phyloP scores from a whole-genome alignment of 1,140 invertebrate genomes.

The Magallana gigas region DNA sequence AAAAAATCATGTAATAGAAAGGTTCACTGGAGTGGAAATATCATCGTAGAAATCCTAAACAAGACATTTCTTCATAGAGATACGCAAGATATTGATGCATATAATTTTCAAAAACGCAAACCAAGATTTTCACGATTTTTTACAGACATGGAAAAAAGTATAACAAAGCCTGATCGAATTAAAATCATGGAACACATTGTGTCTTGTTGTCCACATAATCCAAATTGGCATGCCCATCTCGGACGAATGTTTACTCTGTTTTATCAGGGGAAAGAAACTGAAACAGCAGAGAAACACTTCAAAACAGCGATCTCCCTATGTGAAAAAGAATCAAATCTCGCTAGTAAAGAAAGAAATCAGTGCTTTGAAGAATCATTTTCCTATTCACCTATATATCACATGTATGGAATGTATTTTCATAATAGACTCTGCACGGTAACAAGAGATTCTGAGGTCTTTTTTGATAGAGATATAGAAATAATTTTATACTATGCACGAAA shows the following conservation, averaged over 20 bases:
- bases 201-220: constrained; percentile 17
- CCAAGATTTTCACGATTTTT: not conserved
- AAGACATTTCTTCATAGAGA: constrained; percentile 5
- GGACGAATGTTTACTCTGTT: not conserved
- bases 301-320: not conserved
- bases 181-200: not conserved
- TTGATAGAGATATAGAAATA: not conserved
- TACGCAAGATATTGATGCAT: not conserved
- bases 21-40: not conserved
- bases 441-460: not conserved
- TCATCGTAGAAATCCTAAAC: not conserved
- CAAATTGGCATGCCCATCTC: not conserved
- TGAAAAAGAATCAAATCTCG: not conserved
- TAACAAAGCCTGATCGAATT: not conserved
- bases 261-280: not conserved
- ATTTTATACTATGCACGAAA: not conserved
- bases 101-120: not conserved
- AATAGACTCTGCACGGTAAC: not conserved
- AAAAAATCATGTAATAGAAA: not conserved
- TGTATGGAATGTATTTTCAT: constrained; percentile 3
- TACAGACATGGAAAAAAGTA: not conserved
- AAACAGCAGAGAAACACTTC: not conserved
- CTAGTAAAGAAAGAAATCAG: not conserved
- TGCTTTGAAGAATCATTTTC: not conserved
- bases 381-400: not conserved